Evolutionary conservation across 2,888 invertebrate genomes (phyloP).

Genomic region (Scaptomyza reducta): DNA sequence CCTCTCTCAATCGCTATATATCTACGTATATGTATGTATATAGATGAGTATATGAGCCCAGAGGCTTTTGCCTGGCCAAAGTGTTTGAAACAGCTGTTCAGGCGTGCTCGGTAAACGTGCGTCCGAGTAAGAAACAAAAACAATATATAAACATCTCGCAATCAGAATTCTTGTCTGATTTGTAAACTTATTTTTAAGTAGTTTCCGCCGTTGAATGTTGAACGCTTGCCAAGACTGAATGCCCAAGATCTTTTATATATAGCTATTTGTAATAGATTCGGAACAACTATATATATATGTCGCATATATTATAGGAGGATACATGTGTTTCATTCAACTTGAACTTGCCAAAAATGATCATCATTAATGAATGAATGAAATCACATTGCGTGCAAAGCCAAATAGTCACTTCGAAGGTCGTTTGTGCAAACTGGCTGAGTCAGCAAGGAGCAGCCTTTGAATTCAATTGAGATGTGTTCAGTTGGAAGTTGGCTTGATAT

Average conservation of each 20-base stretch:
- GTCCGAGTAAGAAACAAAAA: slow-evolving; percentile 14
- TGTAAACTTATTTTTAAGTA: slow-evolving; percentile 51
- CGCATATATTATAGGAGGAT: slow-evolving; percentile 23
- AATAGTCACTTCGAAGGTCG: slow-evolving; percentile 21
- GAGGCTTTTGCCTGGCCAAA: slow-evolving; percentile 30
- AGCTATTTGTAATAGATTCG: slow-evolving; percentile 57
- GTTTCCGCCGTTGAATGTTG: slow-evolving; percentile 41
- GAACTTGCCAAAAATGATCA: slow-evolving; percentile 68
- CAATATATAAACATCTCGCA: slow-evolving; percentile 51
- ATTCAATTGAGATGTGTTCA: slow-evolving; percentile 40
- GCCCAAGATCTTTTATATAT: slow-evolving; percentile 32
- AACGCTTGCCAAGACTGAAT: slow-evolving; percentile 54
- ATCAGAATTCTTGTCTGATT: slow-evolving; percentile 32
- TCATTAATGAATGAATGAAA: slow-evolving; percentile 66
- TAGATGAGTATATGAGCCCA: slow-evolving; percentile 11
- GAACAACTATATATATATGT: slow-evolving; percentile 65
- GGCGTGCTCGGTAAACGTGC: slow-evolving; percentile 16
- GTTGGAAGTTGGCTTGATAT: slow-evolving; percentile 62
- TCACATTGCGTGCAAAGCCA: slow-evolving; percentile 16
- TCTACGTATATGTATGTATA: not conserved
- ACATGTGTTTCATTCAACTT: slow-evolving; percentile 70
- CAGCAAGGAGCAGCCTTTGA: slow-evolving; percentile 26
- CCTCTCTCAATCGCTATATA: slow-evolving; percentile 20
- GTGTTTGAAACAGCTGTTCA: slow-evolving; percentile 66
- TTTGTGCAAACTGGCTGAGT: slow-evolving; percentile 39